Conservation (phyloP, 2,888 invertebrate species). For the Scotopteryx bipunctaria region DNA sequence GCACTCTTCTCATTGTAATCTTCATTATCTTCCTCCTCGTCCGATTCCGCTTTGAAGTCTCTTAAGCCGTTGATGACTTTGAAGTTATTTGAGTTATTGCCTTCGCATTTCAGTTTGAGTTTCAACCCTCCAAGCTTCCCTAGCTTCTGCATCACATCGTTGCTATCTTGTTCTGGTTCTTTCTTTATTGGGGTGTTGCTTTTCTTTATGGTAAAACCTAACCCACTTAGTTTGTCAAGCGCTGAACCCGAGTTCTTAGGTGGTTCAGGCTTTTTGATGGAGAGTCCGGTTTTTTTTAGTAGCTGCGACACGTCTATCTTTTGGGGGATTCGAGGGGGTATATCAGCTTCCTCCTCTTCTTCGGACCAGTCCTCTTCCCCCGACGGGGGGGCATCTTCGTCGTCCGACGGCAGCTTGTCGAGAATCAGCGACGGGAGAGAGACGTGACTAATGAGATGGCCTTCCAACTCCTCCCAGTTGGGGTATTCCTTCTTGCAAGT, state of each 20-base stretch:
- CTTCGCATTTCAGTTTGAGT: slow-evolving; percentile 75
- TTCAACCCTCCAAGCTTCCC: slow-evolving; percentile 75
- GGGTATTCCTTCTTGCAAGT: slow-evolving; percentile 80
- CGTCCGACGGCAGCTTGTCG: slow-evolving; percentile 80
- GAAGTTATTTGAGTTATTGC: slow-evolving; percentile 65
- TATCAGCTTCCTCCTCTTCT: slow-evolving; percentile 64
- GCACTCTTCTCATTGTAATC: slow-evolving; percentile 56
- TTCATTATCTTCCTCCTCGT: slow-evolving; percentile 61
- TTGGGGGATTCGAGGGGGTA: slow-evolving; percentile 55
- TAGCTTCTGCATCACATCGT: slow-evolving; percentile 67
- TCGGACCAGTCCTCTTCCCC: slow-evolving; percentile 77
- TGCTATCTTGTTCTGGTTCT: slow-evolving; percentile 56
- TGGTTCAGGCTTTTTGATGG: slow-evolving; percentile 64
- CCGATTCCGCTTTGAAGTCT: slow-evolving; percentile 69
- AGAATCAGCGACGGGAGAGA: slow-evolving; percentile 78
- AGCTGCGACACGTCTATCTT: slow-evolving; percentile 74
- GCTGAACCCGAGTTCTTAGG: slow-evolving; percentile 58
- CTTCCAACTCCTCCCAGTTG: slow-evolving; percentile 71
- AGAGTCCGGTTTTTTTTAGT: slow-evolving; percentile 66
- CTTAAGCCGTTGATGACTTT: slow-evolving; percentile 75
- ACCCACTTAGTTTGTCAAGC: slow-evolving; percentile 70
- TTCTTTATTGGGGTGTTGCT: slow-evolving; percentile 65
- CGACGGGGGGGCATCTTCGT: slow-evolving; percentile 67
- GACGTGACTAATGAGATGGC: slow-evolving; percentile 82
- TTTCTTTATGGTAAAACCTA: slow-evolving; percentile 77